A percentile compares a stretch with the other conserved stretches of the same genome.
These are phyloP conservation scores for Crotalus horridus DNA, from an alignment of 2,113 vertebrate species.

Conservation along the genomic window DNA sequence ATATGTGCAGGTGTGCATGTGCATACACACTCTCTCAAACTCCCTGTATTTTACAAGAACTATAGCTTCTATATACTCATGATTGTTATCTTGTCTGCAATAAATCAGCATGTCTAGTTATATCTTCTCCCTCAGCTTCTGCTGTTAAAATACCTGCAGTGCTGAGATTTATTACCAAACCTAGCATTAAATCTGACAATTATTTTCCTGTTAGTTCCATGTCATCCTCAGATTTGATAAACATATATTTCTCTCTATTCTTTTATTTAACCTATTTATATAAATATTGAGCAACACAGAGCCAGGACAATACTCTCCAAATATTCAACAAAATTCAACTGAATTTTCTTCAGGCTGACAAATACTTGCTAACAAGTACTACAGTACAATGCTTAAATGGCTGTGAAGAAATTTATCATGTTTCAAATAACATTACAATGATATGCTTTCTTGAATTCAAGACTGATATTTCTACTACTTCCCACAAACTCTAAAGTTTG, in stretches of 20 bases:
- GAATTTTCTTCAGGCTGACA: not conserved
- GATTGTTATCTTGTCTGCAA: not conserved
- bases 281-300: not conserved
- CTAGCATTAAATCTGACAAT: not conserved
- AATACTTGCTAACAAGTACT: not conserved
- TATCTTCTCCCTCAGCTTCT: not conserved
- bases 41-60: not conserved
- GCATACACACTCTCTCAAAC: not conserved
- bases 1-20: not conserved
- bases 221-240: not conserved
- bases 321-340: not conserved
- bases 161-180: not conserved
- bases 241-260: not conserved
- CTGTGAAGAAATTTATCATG: not conserved
- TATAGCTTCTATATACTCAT: not conserved
- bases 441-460: not conserved
- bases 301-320: not conserved
- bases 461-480: not conserved
- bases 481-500: not conserved
- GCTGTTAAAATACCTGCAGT: not conserved
- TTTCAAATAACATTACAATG: not conserved
- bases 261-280: not conserved
- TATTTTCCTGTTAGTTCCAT: not conserved
- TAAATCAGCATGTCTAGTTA: not conserved
- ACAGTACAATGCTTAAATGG: not conserved